phyloP scores from a whole-genome alignment of 2,113 vertebrate species.

The Heteronetta atricapilla region DNA sequence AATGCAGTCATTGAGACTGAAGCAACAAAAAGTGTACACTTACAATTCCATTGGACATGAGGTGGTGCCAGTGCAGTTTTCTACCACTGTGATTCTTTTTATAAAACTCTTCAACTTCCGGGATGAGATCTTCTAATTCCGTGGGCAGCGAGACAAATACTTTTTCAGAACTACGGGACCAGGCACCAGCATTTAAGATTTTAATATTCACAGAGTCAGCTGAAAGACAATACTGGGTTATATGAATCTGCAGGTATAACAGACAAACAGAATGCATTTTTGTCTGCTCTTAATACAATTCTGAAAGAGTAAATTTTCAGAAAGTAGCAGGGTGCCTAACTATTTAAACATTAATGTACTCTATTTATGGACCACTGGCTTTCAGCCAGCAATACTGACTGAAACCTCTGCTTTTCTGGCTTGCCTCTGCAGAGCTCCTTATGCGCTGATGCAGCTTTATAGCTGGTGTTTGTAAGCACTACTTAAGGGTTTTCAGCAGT shows the following conservation, averaged over 20 bases:
- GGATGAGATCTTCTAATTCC: constrained; percentile 97
- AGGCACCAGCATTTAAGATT: constrained; percentile 97
- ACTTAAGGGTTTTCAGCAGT: neutral
- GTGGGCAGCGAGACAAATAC: constrained; percentile 97
- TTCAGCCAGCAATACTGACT: neutral
- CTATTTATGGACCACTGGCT: neutral
- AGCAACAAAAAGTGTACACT: constrained; percentile 61
- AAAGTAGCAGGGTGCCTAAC: neutral
- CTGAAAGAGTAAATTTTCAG: neutral
- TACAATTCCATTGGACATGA: constrained; percentile 99
- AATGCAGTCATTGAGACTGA: neutral
- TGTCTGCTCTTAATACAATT: neutral
- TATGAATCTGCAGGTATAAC: neutral
- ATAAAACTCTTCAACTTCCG: constrained; percentile 98
- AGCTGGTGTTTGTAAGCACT: neutral
- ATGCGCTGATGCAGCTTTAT: neutral
- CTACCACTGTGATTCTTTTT: constrained; percentile 99
- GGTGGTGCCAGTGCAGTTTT: constrained; percentile 99
- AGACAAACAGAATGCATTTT: neutral
- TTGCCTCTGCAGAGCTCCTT: constrained; percentile 2
- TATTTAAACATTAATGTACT: neutral
- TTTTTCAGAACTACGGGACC: constrained; percentile 98
- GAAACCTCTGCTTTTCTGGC: neutral
- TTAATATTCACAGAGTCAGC: constrained; percentile 99
- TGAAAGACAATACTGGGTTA: constrained; percentile 63